These are phyloP conservation scores for Koerneria pararmatus DNA, from an alignment of 2,888 invertebrate species.

Conservation along the genomic window DNA sequence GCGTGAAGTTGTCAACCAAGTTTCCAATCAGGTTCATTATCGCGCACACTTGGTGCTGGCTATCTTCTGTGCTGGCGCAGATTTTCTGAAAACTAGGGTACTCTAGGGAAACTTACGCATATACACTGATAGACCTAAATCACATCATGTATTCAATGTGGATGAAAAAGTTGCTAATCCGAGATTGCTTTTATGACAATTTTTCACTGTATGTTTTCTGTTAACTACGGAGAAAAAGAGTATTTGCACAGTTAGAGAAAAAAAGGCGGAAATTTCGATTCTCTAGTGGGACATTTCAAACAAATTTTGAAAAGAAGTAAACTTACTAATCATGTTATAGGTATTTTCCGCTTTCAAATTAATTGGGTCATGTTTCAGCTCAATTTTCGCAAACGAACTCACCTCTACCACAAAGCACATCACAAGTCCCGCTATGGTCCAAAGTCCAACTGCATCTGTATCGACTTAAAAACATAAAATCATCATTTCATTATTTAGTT, in stretches of 20 bases:
- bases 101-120: too few relatives aligned
- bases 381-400: neutral
- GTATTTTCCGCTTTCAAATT: constrained; percentile 6
- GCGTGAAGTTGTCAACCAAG: constrained; percentile 95
- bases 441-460: constrained; percentile 32
- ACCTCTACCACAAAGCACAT: constrained; percentile 42
- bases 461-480: constrained; percentile 25
- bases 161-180: too few relatives aligned
- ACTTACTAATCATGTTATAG: too few relatives aligned
- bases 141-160: too few relatives aligned
- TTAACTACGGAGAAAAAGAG: too few relatives aligned
- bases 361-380: neutral
- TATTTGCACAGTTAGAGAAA: too few relatives aligned
- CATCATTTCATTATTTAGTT: neutral
- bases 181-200: too few relatives aligned
- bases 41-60: constrained; percentile 69
- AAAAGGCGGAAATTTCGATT: too few relatives aligned
- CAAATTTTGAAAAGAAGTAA: too few relatives aligned
- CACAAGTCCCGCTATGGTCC: constrained; percentile 40
- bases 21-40: constrained; percentile 93
- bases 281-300: too few relatives aligned
- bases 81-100: constrained; percentile 14
- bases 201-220: too few relatives aligned
- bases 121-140: too few relatives aligned
- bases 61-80: constrained; percentile 40